Percentiles rank a stretch among this genome's conserved stretches.
Evolutionary conservation across 2,797 vertebrate genomes (phyloP).

Genomic region (Garrulus glandarius): DNA sequence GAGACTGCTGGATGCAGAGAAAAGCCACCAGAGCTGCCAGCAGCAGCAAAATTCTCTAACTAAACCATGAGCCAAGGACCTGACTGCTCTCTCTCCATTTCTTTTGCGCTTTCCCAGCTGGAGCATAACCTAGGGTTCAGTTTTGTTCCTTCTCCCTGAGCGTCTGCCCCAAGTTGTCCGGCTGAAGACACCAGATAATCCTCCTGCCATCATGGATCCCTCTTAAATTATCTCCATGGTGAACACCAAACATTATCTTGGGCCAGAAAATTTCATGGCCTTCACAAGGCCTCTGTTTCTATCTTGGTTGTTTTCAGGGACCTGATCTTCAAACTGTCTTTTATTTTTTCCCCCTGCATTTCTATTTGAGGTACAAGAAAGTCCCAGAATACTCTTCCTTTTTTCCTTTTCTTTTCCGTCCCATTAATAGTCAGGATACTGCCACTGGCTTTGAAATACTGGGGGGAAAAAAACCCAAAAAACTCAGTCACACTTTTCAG

Average conservation of each 20-base stretch:
- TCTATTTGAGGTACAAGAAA: not conserved
- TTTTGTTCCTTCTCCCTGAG: not conserved
- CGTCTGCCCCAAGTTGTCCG: not conserved
- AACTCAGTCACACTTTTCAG: not conserved
- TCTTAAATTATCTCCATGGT: not conserved
- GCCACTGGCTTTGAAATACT: not conserved
- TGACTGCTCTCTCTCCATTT: not conserved
- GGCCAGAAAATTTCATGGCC: not conserved
- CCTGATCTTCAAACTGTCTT: not conserved
- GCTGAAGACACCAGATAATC: not conserved
- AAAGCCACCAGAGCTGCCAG: not conserved
- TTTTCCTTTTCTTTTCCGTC: not conserved
- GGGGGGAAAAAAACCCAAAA: rapidly evolving
- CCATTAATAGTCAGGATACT: not conserved
- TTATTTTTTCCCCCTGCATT: not conserved
- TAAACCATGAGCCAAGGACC: not conserved
- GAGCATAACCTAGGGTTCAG: not conserved
- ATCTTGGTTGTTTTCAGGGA: not conserved
- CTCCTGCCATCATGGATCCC: not conserved
- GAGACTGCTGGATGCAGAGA: not conserved
- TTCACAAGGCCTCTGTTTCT: not conserved
- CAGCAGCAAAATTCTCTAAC: not conserved
- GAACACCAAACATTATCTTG: not conserved
- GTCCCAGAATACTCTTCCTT: not conserved
- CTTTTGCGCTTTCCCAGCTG: not conserved